These are phyloP conservation scores for Phenganax stokvisi DNA, from an alignment of 92 coral and sea anemone genomes.

Conservation along the genomic window DNA sequence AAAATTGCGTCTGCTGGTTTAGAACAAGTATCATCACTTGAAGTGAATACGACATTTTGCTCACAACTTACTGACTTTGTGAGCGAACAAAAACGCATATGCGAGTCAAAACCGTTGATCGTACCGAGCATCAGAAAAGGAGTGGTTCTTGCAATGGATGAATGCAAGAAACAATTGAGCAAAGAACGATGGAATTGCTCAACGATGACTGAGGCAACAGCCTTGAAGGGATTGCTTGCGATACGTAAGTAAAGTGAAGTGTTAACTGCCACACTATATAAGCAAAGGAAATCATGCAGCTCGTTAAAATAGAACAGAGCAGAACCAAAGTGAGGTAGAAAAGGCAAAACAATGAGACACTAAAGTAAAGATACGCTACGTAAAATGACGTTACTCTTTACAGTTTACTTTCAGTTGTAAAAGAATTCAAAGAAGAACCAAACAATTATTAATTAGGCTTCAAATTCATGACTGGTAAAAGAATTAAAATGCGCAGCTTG, in stretches of 20 bases:
- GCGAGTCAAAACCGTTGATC: slow-evolving; percentile 79
- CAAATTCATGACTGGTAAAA: too few species aligned
- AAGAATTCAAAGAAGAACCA: too few species aligned
- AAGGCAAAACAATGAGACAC: too few species aligned
- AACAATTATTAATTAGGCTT: too few species aligned
- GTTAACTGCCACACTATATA: not conserved
- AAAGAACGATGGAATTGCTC: slow-evolving; percentile 91
- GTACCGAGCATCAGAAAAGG: slow-evolving; percentile 81
- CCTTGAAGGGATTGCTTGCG: slow-evolving; percentile 68
- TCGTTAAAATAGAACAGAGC: too few species aligned
- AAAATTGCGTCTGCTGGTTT: slow-evolving; percentile 36
- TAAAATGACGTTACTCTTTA: too few species aligned
- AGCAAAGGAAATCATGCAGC: too few species aligned
- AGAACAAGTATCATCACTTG: slow-evolving; percentile 10
- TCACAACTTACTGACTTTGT: slow-evolving; percentile 75
- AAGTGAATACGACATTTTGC: slow-evolving; percentile 54
- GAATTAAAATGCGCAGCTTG: too few species aligned
- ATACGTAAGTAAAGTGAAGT: slow-evolving; percentile 53
- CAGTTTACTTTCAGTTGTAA: too few species aligned
- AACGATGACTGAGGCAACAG: slow-evolving; percentile 70
- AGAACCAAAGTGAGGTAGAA: too few species aligned
- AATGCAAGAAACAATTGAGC: slow-evolving; percentile 80
- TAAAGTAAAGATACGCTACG: too few species aligned
- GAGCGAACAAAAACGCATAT: slow-evolving; percentile 64
- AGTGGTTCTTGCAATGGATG: slow-evolving; percentile 70